phyloP scores from a whole-genome alignment of 1,140 invertebrate species.

The Pollicipes pollicipes region DNA sequence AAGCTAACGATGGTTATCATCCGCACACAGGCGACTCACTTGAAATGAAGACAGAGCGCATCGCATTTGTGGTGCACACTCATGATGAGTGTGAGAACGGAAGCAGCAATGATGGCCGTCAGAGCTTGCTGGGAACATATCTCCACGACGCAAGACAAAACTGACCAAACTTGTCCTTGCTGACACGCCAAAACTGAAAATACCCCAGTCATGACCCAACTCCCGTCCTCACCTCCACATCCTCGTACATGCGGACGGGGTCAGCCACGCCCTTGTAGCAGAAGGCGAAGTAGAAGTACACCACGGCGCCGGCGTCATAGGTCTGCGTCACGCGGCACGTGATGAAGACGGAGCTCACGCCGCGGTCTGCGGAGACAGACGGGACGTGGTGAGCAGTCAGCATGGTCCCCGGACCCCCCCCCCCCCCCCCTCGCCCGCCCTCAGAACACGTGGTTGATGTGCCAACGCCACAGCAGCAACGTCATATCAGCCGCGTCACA shows the following conservation, averaged over 20 bases:
- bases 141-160: no score
- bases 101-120: no score
- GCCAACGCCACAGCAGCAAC: background rate
- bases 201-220: no score
- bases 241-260: slow-evolving; percentile 64
- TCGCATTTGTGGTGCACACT: background rate
- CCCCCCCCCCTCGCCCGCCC: slow-evolving; percentile 25
- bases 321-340: slow-evolving; percentile 85
- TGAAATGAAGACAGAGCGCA: no score
- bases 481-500: background rate
- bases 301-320: slow-evolving; percentile 89
- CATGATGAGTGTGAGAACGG: background rate
- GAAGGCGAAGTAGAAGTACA: slow-evolving; percentile 97
- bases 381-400: no score
- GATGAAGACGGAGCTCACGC: slow-evolving; percentile 44
- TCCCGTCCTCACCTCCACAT: slow-evolving; percentile 40
- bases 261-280: slow-evolving; percentile 47
- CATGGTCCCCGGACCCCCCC: slow-evolving; percentile 28
- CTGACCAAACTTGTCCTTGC: no score
- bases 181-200: no score
- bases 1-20: no score
- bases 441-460: slow-evolving; percentile 4
- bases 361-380: slow-evolving; percentile 29
- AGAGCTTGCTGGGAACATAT: no score
- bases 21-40: no score